Percentiles rank a stretch among this genome's conserved stretches.
phyloP scores from a whole-genome alignment of 2,888 invertebrate genomes.

The Philopedon plagiatum region DNA sequence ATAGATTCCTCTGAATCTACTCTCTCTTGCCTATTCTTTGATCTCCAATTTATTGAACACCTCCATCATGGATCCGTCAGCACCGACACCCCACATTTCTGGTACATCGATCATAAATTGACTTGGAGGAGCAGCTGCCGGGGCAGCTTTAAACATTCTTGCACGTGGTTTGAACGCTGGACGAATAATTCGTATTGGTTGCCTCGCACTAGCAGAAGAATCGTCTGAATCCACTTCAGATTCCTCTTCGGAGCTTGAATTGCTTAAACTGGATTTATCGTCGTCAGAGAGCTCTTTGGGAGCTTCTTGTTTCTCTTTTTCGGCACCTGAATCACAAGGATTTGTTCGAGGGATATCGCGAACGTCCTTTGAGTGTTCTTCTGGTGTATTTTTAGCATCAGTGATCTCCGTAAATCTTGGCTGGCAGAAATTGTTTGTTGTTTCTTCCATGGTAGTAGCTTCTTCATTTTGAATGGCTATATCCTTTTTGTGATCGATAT shows the following conservation, averaged over 20 bases:
- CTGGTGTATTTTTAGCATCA: too few species aligned
- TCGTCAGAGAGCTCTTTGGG: not conserved
- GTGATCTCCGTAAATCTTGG: too few species aligned
- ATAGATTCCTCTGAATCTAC: not conserved
- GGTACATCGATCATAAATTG: slow-evolving; percentile 31
- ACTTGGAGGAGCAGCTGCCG: not conserved
- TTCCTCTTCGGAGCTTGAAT: not conserved
- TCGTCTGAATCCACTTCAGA: not conserved
- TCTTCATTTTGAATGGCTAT: not conserved
- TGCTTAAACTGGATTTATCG: not conserved
- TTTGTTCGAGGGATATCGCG: too few species aligned
- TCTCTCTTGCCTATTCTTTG: not conserved
- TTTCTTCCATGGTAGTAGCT: not conserved
- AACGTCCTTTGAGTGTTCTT: not conserved
- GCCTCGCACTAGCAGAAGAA: not conserved
- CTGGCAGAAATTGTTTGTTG: too few species aligned
- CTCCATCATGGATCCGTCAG: slow-evolving; percentile 33
- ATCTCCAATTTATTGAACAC: slow-evolving; percentile 31
- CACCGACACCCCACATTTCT: slow-evolving; percentile 25
- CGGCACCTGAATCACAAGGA: too few species aligned
- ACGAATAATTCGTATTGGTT: not conserved
- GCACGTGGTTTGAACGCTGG: slow-evolving; percentile 10
- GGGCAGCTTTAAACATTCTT: not conserved
- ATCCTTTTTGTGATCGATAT: not conserved
- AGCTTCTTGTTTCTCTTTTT: not conserved